Conservation (phyloP, 2,888 invertebrate species). For the Quadriops clusia region DNA sequence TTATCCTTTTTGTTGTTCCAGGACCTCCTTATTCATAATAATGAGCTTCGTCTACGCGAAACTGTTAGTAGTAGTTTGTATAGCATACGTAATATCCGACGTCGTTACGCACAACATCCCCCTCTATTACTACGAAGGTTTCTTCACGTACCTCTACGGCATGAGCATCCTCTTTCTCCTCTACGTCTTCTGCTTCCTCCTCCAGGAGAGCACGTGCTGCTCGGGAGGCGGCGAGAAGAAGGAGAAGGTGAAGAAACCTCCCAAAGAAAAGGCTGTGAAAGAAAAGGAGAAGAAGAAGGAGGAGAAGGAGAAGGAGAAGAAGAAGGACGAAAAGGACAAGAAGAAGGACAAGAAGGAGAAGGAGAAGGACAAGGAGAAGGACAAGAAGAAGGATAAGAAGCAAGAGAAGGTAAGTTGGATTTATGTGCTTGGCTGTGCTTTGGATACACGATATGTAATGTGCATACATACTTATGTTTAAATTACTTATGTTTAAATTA, state of each 20-base stretch:
- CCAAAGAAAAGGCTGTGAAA: conserved; percentile 27
- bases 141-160: conserved; percentile 89
- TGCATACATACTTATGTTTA: too few relatives aligned
- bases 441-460: too few relatives aligned
- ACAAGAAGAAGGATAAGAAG: conserved; percentile 36
- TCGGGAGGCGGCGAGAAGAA: conserved; percentile 53
- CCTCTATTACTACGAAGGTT: conserved; percentile 87
- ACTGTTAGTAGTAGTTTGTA: conserved; percentile 83
- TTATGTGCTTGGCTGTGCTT: too few relatives aligned
- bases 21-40: conserved; percentile 89
- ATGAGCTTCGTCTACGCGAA: conserved; percentile 95
- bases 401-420: conserved; percentile 40
- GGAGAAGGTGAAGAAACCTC: conserved; percentile 39
- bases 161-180: conserved; percentile 85
- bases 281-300: conserved; percentile 40
- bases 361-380: conserved; percentile 47
- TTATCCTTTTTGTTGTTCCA: conserved; percentile 47
- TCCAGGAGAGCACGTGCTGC: conserved; percentile 84
- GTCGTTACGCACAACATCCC: conserved; percentile 87
- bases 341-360: conserved; percentile 46
- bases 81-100: conserved; percentile 90
- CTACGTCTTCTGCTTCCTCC: conserved; percentile 88
- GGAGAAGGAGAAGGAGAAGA: conserved; percentile 43
- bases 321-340: conserved; percentile 39
- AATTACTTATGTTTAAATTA: too few relatives aligned